Percentiles rank a stretch among this genome's conserved stretches.
Evolutionary conservation across 2,113 vertebrate genomes (phyloP).

Genomic region (Oreochromis aureus): DNA sequence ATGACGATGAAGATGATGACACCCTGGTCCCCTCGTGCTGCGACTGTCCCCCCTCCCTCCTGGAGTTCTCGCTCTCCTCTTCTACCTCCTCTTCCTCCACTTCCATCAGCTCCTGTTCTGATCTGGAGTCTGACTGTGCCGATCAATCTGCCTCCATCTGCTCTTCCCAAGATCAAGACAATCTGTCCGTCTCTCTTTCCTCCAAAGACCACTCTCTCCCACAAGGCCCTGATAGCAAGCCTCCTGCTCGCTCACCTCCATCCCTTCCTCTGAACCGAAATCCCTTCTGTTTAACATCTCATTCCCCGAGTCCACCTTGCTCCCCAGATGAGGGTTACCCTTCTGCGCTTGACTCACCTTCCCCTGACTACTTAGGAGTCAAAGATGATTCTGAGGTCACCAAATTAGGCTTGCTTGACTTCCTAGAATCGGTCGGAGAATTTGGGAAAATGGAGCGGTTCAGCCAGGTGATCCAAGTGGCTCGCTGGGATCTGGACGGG

Average conservation of each 20-base stretch:
- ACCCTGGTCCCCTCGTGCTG: constrained; percentile 80
- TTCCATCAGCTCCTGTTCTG: constrained; percentile 91
- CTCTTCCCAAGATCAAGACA: constrained; percentile 66
- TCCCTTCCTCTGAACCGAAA: constrained; percentile 45
- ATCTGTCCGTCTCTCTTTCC: constrained; percentile 61
- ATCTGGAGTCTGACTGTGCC: constrained; percentile 85
- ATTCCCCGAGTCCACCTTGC: constrained; percentile 38
- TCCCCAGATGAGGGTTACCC: constrained; percentile 79
- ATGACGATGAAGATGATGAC: constrained; percentile 74
- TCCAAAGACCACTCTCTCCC: constrained; percentile 29
- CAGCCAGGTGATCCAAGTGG: constrained; percentile 73
- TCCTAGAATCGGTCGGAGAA: constrained; percentile 73
- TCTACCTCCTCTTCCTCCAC: constrained; percentile 84
- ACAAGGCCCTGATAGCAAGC: constrained; percentile 33
- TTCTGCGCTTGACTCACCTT: constrained; percentile 68
- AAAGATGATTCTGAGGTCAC: constrained; percentile 57
- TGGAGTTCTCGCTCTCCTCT: constrained; percentile 73
- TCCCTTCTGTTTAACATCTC: constrained; percentile 35
- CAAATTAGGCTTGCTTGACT: constrained; percentile 72
- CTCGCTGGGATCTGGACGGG: constrained; percentile 69
- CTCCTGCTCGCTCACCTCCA: constrained; percentile 52
- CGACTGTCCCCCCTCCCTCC: constrained; percentile 70
- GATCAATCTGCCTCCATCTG: constrained; percentile 74
- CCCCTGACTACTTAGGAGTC: constrained; percentile 64
- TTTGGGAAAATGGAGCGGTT: constrained; percentile 77